Evolutionary conservation across 2,888 invertebrate genomes (phyloP).

Genomic region (Phyllotreta cruciferae): DNA sequence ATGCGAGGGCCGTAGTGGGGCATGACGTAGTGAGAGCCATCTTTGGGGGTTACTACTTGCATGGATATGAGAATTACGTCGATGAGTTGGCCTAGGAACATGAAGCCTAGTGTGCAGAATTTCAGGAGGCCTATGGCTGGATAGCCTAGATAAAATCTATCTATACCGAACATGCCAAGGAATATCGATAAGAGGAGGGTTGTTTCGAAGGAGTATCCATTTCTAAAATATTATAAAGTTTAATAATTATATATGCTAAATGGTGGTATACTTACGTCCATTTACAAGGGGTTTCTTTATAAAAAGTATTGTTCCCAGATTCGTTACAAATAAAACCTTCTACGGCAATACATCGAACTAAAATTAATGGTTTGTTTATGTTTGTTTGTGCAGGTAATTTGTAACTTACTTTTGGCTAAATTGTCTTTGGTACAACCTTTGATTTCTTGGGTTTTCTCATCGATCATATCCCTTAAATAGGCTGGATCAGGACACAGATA

Average conservation of each 20-base stretch:
- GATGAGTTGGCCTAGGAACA: constrained; percentile 93
- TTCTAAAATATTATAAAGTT: constrained; percentile 66
- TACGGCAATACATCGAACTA: constrained; percentile 83
- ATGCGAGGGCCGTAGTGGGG: constrained; percentile 93
- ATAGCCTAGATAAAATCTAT: constrained; percentile 98
- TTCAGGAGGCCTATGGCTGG: constrained; percentile 95
- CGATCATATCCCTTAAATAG: constrained; percentile 71
- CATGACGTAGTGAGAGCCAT: constrained; percentile 93
- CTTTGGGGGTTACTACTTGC: constrained; percentile 92
- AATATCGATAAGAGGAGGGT: constrained; percentile 93
- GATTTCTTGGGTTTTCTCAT: constrained; percentile 88
- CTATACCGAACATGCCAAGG: constrained; percentile 97
- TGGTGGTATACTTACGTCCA: constrained; percentile 87
- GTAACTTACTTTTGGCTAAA: constrained; percentile 76
- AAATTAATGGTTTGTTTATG: constrained; percentile 45
- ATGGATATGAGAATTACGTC: constrained; percentile 96
- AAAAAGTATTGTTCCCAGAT: constrained; percentile 81
- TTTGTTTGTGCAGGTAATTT: background rate
- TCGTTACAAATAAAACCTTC: constrained; percentile 83
- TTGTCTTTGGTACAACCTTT: constrained; percentile 80
- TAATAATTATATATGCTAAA: constrained; percentile 30
- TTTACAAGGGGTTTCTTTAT: constrained; percentile 84
- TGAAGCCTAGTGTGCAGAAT: constrained; percentile 93
- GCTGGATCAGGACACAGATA: constrained; percentile 83
- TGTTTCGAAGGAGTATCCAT: constrained; percentile 93